Base-by-base conservation (phyloP, 1,140 invertebrate genomes). In the Sitodiplosis mosellana region DNA sequence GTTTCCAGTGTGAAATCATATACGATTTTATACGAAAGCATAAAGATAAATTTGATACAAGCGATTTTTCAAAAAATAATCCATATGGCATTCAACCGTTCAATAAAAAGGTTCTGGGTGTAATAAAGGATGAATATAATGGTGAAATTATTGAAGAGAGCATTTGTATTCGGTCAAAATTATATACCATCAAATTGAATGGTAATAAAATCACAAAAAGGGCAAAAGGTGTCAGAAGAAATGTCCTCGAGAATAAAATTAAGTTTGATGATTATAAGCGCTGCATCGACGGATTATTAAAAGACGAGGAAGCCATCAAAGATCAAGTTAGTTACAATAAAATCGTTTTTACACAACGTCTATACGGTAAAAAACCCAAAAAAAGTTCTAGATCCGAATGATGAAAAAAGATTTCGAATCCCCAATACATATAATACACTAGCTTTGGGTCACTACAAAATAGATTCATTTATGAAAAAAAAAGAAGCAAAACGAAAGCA, bases 11-110 rank as follows among this genome's bases (percentile, higher is more conserved):
- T 10, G 50, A 59, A 7, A 58, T 70, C 52, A 53, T 69, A 45
- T 69, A 68, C 55, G 36, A 56, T 46, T 62, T 66, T 49, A 61
- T 70, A 51, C 52, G 52, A 49, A 15, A 27, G 14, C 57, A 61
- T 49, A 36, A 59, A 41, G 8, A 15, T 22, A n/a, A 45, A 10
- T 64, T 61, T 45, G 58, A 60, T 54, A 64, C 59, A 22, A 57
- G 55, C 37, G 56, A 57, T 46, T 62, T 54, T 48, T 8, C 33
- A 12, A 5, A n/a, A 2, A 45, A 55, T 33, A 59, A 56, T 43
- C n/a, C n/a, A n/a, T n/a, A n/a, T n/a, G n/a, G n/a, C n/a, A n/a
- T n/a, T n/a, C n/a, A n/a, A n/a, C n/a, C n/a, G n/a, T n/a, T n/a
- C n/a, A n/a, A n/a, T n/a, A n/a, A n/a, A n/a, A n/a, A n/a, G n/a